Conservation (phyloP, 2,797 vertebrate species). For the Lagocephalus sceleratus region DNA sequence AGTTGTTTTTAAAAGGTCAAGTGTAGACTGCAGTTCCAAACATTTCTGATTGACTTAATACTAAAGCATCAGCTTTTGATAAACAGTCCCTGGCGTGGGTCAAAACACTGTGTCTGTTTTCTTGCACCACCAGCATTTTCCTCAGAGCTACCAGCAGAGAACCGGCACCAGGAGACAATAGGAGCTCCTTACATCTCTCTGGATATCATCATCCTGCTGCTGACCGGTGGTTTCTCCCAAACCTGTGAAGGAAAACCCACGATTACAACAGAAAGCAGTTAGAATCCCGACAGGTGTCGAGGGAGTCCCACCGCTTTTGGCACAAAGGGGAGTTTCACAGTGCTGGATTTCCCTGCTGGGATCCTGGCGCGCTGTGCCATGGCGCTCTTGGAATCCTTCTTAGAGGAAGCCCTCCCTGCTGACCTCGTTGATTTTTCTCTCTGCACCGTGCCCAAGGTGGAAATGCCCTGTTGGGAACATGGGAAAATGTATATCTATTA, state of each 20-base stretch:
- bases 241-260: conserved; percentile 58
- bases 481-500: too few species aligned
- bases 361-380: conserved; percentile 77
- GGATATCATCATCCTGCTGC: conserved; percentile 76
- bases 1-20: too few species aligned
- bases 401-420: conserved; percentile 23
- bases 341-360: conserved; percentile 70
- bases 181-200: conserved; percentile 66
- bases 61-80: too few species aligned
- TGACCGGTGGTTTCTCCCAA: conserved; percentile 81
- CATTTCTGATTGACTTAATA: too few species aligned
- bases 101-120: not conserved
- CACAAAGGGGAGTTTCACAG: conserved; percentile 80
- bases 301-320: conserved; percentile 77
- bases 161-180: conserved; percentile 49
- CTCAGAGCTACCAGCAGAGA: conserved; percentile 12
- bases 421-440: conserved; percentile 31
- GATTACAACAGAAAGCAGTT: not conserved
- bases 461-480: conserved; percentile 32
- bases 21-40: too few species aligned
- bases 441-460: conserved; percentile 4
- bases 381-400: conserved; percentile 62
- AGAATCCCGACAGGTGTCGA: not conserved
- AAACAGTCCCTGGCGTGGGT: too few species aligned
- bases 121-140: conserved; percentile 54